These are phyloP conservation scores for Acanthiza pusilla DNA, from an alignment of 2,797 vertebrate genomes.

Conservation along the genomic window DNA sequence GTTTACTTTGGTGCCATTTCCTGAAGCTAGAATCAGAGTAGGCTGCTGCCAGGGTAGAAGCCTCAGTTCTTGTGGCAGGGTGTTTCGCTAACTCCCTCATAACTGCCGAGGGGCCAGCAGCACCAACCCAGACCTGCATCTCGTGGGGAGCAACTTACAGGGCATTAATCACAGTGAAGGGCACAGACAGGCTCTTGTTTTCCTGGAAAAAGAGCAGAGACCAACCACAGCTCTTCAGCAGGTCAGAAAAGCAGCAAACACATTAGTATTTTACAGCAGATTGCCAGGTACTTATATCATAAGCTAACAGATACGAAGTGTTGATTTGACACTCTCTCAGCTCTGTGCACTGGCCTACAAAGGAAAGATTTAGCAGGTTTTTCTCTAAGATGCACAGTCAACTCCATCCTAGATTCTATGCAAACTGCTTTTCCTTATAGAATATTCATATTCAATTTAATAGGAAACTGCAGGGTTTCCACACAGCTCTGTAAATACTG, in stretches of 20 bases:
- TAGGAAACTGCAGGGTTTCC: not conserved
- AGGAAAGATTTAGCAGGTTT: not conserved
- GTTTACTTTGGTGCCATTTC: not conserved
- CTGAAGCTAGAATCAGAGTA: not conserved
- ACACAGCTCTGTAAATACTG: not conserved
- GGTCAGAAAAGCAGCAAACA: not conserved
- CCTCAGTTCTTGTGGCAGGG: not conserved
- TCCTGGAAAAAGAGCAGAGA: not conserved
- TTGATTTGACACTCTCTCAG: not conserved
- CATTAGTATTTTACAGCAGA: not conserved
- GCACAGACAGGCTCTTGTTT: not conserved
- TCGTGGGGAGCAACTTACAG: not conserved
- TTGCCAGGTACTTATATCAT: not conserved
- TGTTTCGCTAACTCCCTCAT: accelerated
- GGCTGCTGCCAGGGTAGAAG: not conserved
- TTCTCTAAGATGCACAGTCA: not conserved
- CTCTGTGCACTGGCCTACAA: no score
- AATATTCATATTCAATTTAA: not conserved
- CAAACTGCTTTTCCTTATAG: not conserved
- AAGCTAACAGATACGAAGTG: accelerated
- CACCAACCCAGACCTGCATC: not conserved
- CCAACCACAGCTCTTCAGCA: not conserved
- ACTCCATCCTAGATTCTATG: not conserved
- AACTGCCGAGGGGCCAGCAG: not conserved
- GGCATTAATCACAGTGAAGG: not conserved